Conservation (phyloP, 2,113 vertebrate genomes). For the Sander vitreus region DNA sequence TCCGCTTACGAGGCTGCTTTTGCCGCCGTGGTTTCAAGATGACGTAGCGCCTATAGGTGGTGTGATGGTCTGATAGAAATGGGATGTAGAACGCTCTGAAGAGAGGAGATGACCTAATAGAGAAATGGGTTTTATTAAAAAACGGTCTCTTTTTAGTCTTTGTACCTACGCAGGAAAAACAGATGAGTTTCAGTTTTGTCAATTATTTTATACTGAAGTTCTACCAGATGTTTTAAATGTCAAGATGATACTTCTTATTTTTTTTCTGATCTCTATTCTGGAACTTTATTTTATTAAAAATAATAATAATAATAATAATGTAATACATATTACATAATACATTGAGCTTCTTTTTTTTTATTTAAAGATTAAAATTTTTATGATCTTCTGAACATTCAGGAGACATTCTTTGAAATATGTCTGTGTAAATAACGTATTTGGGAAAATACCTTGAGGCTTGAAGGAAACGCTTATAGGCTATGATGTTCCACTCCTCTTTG, state of each 20-base stretch:
- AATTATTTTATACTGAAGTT: neutral
- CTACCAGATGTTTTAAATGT: neutral
- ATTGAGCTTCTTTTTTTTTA: neutral
- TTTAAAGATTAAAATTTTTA: neutral
- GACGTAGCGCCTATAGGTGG: conserved; percentile 75
- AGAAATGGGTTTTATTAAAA: neutral
- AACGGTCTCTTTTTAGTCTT: neutral
- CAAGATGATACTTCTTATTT: neutral
- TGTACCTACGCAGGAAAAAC: neutral
- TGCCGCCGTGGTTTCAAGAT: conserved; percentile 80
- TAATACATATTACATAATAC: too few species aligned
- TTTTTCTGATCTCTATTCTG: neutral
- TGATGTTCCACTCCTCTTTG: conserved; percentile 91
- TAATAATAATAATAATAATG: too few species aligned
- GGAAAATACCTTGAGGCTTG: conserved; percentile 90
- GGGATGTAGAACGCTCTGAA: conserved; percentile 76
- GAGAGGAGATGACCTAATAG: conserved; percentile 69
- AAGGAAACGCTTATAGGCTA: conserved; percentile 95
- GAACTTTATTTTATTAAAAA: neutral
- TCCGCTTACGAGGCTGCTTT: conserved; percentile 76
- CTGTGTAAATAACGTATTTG: conserved; percentile 20
- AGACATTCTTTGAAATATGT: neutral
- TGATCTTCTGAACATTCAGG: neutral
- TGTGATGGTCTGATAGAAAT: conserved; percentile 77
- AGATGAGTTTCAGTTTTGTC: neutral